phyloP scores from a whole-genome alignment of 2,888 invertebrate species.

The Thera britannica region DNA sequence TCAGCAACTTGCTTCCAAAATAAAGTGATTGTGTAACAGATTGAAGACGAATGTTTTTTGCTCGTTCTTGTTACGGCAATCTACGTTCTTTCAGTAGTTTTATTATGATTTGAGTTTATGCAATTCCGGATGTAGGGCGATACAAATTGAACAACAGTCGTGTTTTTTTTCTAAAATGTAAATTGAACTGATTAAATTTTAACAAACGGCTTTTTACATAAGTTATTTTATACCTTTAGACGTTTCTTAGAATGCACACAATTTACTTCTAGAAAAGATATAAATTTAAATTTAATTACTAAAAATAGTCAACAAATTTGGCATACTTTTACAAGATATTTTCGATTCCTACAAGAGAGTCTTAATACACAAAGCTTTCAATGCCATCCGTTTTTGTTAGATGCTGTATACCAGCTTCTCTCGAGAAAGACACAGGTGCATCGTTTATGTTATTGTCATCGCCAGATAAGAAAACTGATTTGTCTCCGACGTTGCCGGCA shows the following conservation, averaged over 20 bases:
- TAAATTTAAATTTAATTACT: constrained; percentile 5
- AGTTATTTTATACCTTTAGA: not conserved
- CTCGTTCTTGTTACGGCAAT: constrained; percentile 48
- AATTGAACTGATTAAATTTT: constrained; percentile 40
- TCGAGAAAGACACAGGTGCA: constrained; percentile 63
- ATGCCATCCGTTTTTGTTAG: constrained; percentile 67
- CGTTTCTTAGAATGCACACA: not conserved
- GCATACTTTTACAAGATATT: not conserved
- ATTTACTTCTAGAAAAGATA: not conserved
- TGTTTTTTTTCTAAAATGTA: constrained; percentile 51
- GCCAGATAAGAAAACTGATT: constrained; percentile 49
- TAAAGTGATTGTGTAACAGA: constrained; percentile 34
- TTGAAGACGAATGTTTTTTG: constrained; percentile 28
- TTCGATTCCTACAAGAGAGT: not conserved
- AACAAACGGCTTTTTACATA: not conserved
- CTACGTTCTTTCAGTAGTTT: constrained; percentile 50
- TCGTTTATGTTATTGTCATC: constrained; percentile 57
- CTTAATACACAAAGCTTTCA: constrained; percentile 69
- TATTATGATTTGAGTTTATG: constrained; percentile 59
- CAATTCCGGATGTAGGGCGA: constrained; percentile 67
- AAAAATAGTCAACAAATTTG: constrained; percentile 29
- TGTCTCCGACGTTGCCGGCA: constrained; percentile 54
- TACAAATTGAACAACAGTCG: constrained; percentile 51
- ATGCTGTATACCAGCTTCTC: constrained; percentile 74
- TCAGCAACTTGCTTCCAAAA: constrained; percentile 3